Conservation (phyloP, 1,140 invertebrate genomes). For the Lepidostoma basale region DNA sequence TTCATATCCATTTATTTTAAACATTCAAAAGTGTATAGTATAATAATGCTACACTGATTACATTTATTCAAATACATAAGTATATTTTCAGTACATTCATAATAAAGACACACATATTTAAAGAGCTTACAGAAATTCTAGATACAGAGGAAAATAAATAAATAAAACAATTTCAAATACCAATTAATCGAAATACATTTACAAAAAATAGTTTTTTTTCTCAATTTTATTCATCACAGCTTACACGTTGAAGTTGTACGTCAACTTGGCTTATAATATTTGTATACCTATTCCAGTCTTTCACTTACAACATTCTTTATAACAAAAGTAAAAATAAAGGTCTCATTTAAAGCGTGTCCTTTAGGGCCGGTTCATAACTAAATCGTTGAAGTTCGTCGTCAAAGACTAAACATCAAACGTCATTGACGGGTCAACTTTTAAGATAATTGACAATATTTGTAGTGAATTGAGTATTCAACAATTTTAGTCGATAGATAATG, state of each 20-base stretch:
- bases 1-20: slow-evolving; percentile 18
- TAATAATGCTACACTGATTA: slow-evolving; percentile 1
- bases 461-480: too few species aligned
- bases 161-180: neutral
- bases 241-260: slow-evolving; percentile 6
- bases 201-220: slow-evolving; percentile 19
- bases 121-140: neutral
- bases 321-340: neutral
- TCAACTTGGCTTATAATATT: neutral
- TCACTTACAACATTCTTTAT: slow-evolving; percentile 1
- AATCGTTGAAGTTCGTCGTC: too few species aligned
- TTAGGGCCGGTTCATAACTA: too few species aligned
- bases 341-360: too few species aligned
- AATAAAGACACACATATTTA: neutral
- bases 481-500: neutral
- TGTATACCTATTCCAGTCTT: slow-evolving; percentile 22
- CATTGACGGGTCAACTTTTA: too few species aligned
- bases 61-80: neutral
- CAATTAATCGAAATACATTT: slow-evolving; percentile 13
- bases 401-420: too few species aligned
- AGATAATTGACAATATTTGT: too few species aligned
- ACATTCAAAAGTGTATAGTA: slow-evolving; percentile 18
- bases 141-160: neutral
- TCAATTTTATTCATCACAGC: slow-evolving; percentile 24
- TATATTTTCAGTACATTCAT: slow-evolving; percentile 24